Percentiles rank a stretch among this genome's conserved stretches.
phyloP scores from a whole-genome alignment of 1,140 invertebrate genomes.

The Chionoecetes opilio region DNA sequence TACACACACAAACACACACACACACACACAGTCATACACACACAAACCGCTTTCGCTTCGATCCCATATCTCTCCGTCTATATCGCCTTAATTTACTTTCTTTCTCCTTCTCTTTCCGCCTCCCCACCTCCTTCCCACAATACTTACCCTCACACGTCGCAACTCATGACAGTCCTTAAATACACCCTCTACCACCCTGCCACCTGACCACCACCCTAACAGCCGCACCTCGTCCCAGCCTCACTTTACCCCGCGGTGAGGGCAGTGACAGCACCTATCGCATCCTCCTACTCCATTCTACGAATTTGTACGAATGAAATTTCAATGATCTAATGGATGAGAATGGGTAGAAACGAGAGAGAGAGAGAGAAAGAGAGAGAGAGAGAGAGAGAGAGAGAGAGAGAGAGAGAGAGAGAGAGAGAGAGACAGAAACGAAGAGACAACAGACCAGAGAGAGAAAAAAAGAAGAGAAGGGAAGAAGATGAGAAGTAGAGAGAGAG shows the following conservation, averaged over 20 bases:
- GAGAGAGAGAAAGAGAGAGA: neutral
- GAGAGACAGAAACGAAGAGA: constrained; percentile 7
- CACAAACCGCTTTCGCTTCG: neutral
- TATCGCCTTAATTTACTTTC: neutral
- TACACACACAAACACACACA: neutral
- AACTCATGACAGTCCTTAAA: neutral
- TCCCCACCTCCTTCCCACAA: neutral
- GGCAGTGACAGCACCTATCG: neutral
- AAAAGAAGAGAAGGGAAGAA: neutral
- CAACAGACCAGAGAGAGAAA: constrained; percentile 53
- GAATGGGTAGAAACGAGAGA: neutral
- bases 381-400: neutral
- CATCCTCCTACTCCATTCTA: neutral
- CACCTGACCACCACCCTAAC: neutral
- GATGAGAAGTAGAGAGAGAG: constrained; percentile 13
- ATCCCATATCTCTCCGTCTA: neutral
- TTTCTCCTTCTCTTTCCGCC: neutral
- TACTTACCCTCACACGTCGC: neutral
- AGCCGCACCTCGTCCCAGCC: neutral
- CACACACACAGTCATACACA: neutral
- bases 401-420: constrained; percentile 31
- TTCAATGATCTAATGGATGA: constrained; percentile 28
- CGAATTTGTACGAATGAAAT: constrained; percentile 10
- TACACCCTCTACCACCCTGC: neutral
- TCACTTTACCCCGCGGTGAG: neutral